phyloP scores from a whole-genome alignment of 37 sponge, comb jelly and placozoan species.

The Lycopodina hypogea region DNA sequence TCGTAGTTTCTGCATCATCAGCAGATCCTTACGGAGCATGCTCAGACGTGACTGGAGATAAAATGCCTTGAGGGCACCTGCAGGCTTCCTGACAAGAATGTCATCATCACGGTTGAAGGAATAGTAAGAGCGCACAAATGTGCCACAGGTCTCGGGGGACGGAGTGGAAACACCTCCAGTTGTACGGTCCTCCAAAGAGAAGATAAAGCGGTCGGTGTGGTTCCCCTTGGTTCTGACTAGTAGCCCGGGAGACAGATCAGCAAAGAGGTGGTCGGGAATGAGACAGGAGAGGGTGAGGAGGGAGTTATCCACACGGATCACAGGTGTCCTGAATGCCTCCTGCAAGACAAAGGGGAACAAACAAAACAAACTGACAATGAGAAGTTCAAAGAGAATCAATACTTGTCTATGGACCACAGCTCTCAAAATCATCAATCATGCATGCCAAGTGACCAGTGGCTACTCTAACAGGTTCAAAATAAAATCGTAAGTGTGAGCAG shows the following conservation, averaged over 20 bases:
- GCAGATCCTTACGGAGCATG: slow-evolving; percentile 16
- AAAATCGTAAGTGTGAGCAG: no score
- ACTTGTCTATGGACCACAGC: no score
- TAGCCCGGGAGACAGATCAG: slow-evolving; percentile 17
- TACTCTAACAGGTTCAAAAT: no score
- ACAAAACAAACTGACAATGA: neutral
- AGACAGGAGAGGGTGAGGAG: slow-evolving; percentile 15
- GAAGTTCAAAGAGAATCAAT: no score
- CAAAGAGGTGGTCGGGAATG: slow-evolving; percentile 60
- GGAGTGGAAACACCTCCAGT: neutral
- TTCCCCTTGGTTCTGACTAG: slow-evolving; percentile 7
- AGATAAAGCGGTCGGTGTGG: slow-evolving; percentile 2
- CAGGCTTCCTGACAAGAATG: slow-evolving; percentile 11
- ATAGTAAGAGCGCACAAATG: slow-evolving; percentile 34
- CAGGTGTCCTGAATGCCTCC: slow-evolving; percentile 39
- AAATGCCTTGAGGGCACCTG: slow-evolving; percentile 45
- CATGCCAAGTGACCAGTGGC: no score
- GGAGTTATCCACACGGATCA: slow-evolving; percentile 5
- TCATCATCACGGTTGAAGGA: slow-evolving; percentile 17
- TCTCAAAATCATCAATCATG: no score
- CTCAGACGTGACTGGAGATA: slow-evolving; percentile 23
- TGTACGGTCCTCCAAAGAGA: slow-evolving; percentile 15
- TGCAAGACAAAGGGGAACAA: neutral
- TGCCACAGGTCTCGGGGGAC: slow-evolving; percentile 21
- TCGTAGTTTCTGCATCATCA: slow-evolving; percentile 15